These are phyloP conservation scores for Scaptodrosophila lebanonensis DNA, from an alignment of 1,140 invertebrate species.

Conservation along the genomic window DNA sequence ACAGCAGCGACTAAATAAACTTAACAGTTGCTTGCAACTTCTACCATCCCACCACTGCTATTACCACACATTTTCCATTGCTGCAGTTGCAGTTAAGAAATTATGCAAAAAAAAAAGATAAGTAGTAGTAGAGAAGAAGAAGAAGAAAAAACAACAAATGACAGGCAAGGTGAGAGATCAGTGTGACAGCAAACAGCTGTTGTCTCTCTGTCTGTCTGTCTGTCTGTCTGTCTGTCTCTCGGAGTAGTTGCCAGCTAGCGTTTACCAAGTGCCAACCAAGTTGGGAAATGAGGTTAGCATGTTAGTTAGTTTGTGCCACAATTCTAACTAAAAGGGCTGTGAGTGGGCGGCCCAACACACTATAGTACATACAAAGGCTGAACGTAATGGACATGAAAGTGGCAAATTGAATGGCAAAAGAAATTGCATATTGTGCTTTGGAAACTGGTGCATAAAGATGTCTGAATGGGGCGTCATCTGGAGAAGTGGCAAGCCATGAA, in stretches of 20 bases:
- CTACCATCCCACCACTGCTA: slow-evolving; percentile 2
- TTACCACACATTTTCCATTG: slow-evolving; percentile 16
- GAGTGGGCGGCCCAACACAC: too few species aligned
- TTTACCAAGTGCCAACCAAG: background rate
- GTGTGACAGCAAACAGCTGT: slow-evolving; percentile 66
- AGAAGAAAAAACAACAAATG: slow-evolving; percentile 26
- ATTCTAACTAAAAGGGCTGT: too few species aligned
- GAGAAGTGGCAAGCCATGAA: too few species aligned
- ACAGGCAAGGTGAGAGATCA: slow-evolving; percentile 47
- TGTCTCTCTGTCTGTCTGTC: slow-evolving; percentile 21
- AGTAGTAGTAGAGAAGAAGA: too few species aligned
- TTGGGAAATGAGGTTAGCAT: slow-evolving; percentile 58
- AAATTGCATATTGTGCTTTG: slow-evolving; percentile 31
- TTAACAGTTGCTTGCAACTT: slow-evolving; percentile 9
- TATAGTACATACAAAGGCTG: too few species aligned
- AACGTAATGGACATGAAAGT: slow-evolving; percentile 4
- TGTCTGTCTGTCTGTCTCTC: slow-evolving; percentile 3
- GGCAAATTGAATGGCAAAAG: slow-evolving; percentile 34
- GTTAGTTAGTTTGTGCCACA: slow-evolving; percentile 1
- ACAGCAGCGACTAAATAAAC: slow-evolving; percentile 9
- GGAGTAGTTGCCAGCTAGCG: slow-evolving; percentile 16
- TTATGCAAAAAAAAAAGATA: too few species aligned
- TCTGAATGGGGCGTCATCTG: background rate
- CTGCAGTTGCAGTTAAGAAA: background rate
- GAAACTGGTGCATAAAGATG: slow-evolving; percentile 10